phyloP scores from a whole-genome alignment of 2,113 vertebrate genomes.

The Phocoena phocoena region DNA sequence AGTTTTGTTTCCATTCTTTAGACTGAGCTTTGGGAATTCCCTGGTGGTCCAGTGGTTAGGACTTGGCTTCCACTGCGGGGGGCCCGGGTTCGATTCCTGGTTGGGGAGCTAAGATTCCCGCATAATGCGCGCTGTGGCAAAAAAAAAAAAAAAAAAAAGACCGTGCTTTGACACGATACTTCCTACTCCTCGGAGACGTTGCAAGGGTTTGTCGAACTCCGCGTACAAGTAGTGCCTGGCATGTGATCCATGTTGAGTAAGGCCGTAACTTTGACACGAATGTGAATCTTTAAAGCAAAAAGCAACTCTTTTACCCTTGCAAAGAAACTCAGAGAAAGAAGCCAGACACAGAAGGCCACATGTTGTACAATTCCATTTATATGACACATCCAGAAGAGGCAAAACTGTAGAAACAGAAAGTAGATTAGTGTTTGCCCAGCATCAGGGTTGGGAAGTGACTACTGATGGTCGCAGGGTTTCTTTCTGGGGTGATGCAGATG shows the following conservation, averaged over 20 bases:
- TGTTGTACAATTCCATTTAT: fast-evolving
- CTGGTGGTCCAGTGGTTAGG: not conserved
- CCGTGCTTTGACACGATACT: fast-evolving
- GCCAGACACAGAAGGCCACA: not conserved
- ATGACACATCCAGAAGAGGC: fast-evolving
- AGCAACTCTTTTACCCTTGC: not conserved
- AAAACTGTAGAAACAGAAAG: not conserved
- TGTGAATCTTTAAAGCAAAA: not conserved
- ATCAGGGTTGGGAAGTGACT: not conserved
- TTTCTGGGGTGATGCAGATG: fast-evolving
- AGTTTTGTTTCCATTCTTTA: fast-evolving
- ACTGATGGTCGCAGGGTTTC: not conserved
- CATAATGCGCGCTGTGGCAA: not conserved
- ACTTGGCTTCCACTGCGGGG: not conserved
- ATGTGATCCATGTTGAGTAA: fast-evolving
- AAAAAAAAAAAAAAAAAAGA: not conserved
- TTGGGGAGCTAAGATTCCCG: not conserved
- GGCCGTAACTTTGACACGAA: too few species aligned
- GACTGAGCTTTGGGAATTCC: not conserved
- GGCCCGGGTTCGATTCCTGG: not conserved
- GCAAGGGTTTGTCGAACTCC: fast-evolving
- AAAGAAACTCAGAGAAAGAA: not conserved
- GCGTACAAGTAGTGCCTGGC: fast-evolving
- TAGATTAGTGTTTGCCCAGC: fast-evolving
- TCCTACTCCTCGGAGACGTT: fast-evolving